Evolutionary conservation across 2,888 invertebrate species (phyloP), one percentile per base, ranked within the genome.

Genomic region (Spodoptera exigua): DNA sequence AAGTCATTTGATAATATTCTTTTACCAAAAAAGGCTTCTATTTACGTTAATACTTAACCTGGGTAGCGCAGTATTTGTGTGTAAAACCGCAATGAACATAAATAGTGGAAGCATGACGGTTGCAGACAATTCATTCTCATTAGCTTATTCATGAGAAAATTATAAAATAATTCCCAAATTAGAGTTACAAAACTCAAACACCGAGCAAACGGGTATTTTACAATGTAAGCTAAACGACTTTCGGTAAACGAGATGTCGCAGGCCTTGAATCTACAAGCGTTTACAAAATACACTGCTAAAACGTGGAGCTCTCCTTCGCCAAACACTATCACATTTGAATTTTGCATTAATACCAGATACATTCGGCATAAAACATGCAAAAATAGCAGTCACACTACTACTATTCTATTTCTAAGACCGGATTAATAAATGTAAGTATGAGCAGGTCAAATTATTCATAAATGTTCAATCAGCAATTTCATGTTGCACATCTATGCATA

Each of bases 181-280:
- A 80, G 72, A 71, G 74, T 83, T 81, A 78, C 78, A 74, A 78
- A 78, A 81, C 78, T 78, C 80, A 82, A 81, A 82, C 76, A 74
- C 65, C 65, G 59, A 69, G 61, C 57, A 79, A 82, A 87, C 86
- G 69, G 71, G 88, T 86, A 86, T 84, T 83, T 81, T 87, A 90
- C 89, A 86, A 85, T 89, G 88, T 90, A 88, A 84, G 76, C 85
- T 84, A 85, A 87, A 88, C 89, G 79, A 87, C 92, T 90, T 91
- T 90, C 87, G 84, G 86, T 84, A 84, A 85, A 82, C 84, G 81
- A 87, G 88, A 89, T 90, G 90, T 89, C 84, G 88, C 85, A 89
- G 88, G 80, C 92, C 92, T 91, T 92, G 92, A 87, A 85, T 79
- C 77, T 75, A 81, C 80, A 83, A 86, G 80, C 78, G 80, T 89